phyloP scores from a whole-genome alignment of 2,113 vertebrate species.

The Sakesphorus luctuosus region DNA sequence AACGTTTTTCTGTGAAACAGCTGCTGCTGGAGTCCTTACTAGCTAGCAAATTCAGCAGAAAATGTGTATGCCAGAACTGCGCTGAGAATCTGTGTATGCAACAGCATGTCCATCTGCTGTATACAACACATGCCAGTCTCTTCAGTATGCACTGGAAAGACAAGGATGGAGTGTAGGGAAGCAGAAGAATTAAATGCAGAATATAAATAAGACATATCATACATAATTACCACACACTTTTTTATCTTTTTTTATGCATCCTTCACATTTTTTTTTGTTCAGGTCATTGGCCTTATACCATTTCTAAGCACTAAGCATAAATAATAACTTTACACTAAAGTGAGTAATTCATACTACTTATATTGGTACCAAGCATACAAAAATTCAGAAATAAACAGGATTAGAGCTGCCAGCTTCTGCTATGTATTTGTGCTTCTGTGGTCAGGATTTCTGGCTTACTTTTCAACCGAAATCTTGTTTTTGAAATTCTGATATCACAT shows the following conservation, averaged over 20 bases:
- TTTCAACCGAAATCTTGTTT: neutral
- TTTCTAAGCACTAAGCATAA: neutral
- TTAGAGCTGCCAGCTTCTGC: neutral
- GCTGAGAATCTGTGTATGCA: slow-evolving; percentile 27
- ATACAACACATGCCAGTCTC: slow-evolving; percentile 11
- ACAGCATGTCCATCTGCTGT: slow-evolving; percentile 30
- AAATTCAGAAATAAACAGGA: neutral
- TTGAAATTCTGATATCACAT: neutral
- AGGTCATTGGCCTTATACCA: neutral
- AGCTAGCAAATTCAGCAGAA: slow-evolving; percentile 47
- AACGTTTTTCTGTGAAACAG: slow-evolving; percentile 11
- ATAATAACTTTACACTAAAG: neutral
- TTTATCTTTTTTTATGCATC: neutral
- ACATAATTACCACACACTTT: neutral
- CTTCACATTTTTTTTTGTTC: neutral
- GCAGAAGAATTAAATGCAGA: neutral
- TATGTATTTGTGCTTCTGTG: neutral
- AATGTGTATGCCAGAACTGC: neutral
- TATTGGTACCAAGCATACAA: neutral
- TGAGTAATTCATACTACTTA: neutral
- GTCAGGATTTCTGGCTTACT: neutral
- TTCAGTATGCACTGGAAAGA: neutral
- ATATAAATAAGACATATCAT: neutral
- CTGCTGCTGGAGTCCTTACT: slow-evolving; percentile 14
- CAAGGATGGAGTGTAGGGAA: neutral